phyloP scores from a whole-genome alignment of 2,113 vertebrate genomes.

The Strix uralensis region DNA sequence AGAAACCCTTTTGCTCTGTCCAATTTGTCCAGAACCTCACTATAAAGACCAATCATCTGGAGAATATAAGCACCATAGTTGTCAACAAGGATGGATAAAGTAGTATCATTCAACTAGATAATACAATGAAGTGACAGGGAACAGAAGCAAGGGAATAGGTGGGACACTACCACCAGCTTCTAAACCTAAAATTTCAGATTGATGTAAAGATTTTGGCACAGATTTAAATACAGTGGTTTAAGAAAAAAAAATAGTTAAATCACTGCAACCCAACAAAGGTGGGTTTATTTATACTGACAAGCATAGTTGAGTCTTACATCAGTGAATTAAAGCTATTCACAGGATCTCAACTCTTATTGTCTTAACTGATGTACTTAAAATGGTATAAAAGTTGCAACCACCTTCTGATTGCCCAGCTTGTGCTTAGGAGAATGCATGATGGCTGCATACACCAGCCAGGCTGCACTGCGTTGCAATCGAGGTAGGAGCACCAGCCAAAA shows the following conservation, averaged over 20 bases:
- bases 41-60: constrained; percentile 84
- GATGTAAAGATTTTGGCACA: not conserved
- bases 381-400: not conserved
- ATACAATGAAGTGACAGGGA: not conserved
- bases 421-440: not conserved
- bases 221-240: not conserved
- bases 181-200: not conserved
- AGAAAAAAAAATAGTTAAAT: not conserved
- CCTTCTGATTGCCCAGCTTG: not conserved
- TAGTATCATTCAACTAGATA: not conserved
- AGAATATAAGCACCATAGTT: constrained; percentile 1
- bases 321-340: not conserved
- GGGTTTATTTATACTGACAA: not conserved
- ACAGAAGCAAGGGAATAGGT: not conserved
- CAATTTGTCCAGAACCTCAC: constrained; percentile 81
- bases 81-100: not conserved
- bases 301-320: not conserved
- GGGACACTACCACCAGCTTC: not conserved
- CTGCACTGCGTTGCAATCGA: not conserved
- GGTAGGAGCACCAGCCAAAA: not conserved
- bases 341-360: not conserved
- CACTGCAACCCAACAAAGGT: not conserved
- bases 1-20: constrained; percentile 73
- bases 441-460: not conserved
- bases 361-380: not conserved